phyloP scores from a whole-genome alignment of 2,888 invertebrate genomes.

The Eupithecia centaureata region DNA sequence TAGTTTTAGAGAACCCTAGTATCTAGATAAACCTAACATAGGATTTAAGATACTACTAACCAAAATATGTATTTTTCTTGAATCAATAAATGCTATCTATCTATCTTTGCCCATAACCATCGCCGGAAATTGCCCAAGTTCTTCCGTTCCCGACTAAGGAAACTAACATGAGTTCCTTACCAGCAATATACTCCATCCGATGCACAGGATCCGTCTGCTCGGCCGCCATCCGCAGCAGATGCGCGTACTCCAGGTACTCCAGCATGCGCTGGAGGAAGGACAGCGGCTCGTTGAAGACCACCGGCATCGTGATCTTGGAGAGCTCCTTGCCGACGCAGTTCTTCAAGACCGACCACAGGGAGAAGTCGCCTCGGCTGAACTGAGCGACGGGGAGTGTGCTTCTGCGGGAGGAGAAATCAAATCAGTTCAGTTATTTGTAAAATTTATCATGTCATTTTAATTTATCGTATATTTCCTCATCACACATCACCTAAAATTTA shows the following conservation, averaged over 20 bases:
- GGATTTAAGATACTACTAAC: no score
- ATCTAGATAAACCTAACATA: no score
- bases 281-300: slow-evolving; percentile 97
- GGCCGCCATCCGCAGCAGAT: slow-evolving; percentile 88
- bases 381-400: slow-evolving; percentile 88
- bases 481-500: no score
- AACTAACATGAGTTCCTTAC: slow-evolving; percentile 69
- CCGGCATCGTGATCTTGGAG: slow-evolving; percentile 98
- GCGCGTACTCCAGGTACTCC: slow-evolving; percentile 96
- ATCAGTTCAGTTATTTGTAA: no score
- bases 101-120: no score
- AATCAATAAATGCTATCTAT: no score
- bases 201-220: slow-evolving; percentile 90
- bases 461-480: no score
- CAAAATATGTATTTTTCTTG: no score
- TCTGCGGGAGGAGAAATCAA: slow-evolving; percentile 63
- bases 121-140: background rate
- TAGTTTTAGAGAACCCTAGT: no score
- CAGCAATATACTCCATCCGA: slow-evolving; percentile 91
- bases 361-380: slow-evolving; percentile 91
- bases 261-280: slow-evolving; percentile 97
- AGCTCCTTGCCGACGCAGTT: slow-evolving; percentile 96
- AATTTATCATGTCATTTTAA: no score
- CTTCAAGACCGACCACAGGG: slow-evolving; percentile 95
- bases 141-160: no score